A percentile compares a stretch with the other conserved stretches of the same genome.
phyloP scores from a whole-genome alignment of 1,140 invertebrate species.

The Colletes gigas region DNA sequence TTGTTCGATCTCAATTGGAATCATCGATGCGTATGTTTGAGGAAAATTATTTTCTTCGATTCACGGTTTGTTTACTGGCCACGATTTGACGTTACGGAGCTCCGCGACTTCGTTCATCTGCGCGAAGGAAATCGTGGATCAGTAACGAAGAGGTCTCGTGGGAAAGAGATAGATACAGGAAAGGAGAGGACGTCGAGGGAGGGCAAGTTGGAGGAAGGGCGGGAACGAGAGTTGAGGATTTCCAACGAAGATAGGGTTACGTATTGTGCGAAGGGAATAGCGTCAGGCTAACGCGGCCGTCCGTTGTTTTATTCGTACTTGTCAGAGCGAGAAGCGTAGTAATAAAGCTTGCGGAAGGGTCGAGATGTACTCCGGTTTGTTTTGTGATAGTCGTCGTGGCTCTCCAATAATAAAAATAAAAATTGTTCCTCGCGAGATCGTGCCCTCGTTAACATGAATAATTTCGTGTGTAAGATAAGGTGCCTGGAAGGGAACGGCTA shows the following conservation, averaged over 20 bases:
- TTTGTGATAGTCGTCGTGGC: constrained; percentile 20
- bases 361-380: constrained; percentile 8
- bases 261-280: constrained; percentile 63
- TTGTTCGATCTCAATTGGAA: no score
- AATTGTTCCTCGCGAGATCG: not conserved
- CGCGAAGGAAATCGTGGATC: not conserved
- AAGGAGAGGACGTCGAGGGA: constrained; percentile 15
- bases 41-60: not conserved
- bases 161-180: constrained; percentile 27
- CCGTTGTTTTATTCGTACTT: constrained; percentile 60
- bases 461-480: not conserved
- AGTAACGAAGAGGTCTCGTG: constrained; percentile 1
- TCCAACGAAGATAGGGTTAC: constrained; percentile 62
- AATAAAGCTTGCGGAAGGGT: constrained; percentile 56
- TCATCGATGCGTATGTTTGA: not conserved
- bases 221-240: constrained; percentile 44
- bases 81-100: not conserved
- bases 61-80: not conserved
- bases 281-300: constrained; percentile 16
- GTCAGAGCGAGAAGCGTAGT: constrained; percentile 59
- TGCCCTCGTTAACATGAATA: not conserved
- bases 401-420: constrained; percentile 31
- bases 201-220: constrained; percentile 21
- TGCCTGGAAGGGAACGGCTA: not conserved
- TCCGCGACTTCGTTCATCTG: not conserved